Evolutionary conservation across 1,140 invertebrate species (phyloP), one percentile per base, ranked within the genome.

Genomic region (Drosophila azteca): DNA sequence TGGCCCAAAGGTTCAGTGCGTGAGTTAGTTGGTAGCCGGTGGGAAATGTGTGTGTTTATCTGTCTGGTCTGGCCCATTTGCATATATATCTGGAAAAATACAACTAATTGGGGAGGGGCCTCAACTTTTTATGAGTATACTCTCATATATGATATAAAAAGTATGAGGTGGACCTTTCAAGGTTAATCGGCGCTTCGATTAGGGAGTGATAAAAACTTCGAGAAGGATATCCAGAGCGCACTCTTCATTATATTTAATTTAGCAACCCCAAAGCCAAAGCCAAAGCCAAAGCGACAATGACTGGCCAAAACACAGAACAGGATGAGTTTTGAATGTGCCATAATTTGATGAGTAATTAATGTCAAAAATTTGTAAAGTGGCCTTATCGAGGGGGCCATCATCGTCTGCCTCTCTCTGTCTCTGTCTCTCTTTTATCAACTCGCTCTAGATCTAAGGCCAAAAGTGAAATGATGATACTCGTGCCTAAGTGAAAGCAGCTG

Each of bases 51-150:
- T 85, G 62, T 87, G 66, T 85, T 85, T 85, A 85, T 87, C 82
- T 87, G 82, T 85, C 82, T 85, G 82, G 31, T 77, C 62, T 83
- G 82, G 82, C 81, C 24, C 48, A 85, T 85, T 85, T 85, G 82
- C 82, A 85, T 85, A 85, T 75, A 26, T 43, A 74, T 64, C 22
- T 35, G 45, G 15, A 49, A 20, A 50, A 69, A 58, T 69, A 46
- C 39, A 26, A 54, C 67, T 59, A 60, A 77, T 82, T 70, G 62
- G 45, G 48, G 3, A 41, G 44, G 1, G 6, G 15, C 29, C 8
- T 31, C 3, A 2, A 7, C 35, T 39, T 39, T 39, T 39, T 39
- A 39, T 39, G 11, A 39, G 35, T 39, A 13, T 0, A 13, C 35
- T 13, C 8, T 26, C 31, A 31, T 29, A 29, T 29, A 29, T 35